Evolutionary conservation across 2,888 invertebrate species (phyloP).

Genomic region (Oligia strigilis): DNA sequence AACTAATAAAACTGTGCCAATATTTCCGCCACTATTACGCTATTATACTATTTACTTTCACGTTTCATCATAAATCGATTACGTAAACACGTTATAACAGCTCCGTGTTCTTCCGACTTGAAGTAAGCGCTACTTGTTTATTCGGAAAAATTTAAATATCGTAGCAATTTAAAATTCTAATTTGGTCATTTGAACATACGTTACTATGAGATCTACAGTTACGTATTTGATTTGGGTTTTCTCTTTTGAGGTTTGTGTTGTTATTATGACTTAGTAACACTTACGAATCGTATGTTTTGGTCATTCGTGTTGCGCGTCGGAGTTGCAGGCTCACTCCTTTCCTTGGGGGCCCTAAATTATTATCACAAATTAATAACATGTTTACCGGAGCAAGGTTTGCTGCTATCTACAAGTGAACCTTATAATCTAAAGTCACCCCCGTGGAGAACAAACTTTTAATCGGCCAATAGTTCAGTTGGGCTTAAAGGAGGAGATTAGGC

Average conservation of each 20-base stretch:
- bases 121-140: conserved; percentile 28
- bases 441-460: conserved; percentile 26
- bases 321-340: conserved; percentile 58
- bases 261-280: conserved; percentile 36
- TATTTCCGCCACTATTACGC: conserved; percentile 21
- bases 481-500: conserved; percentile 1
- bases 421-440: conserved; percentile 22
- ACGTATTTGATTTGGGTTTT: neutral
- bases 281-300: conserved; percentile 68
- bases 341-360: conserved; percentile 58
- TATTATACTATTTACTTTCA: conserved; percentile 9
- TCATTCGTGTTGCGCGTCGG: conserved; percentile 58
- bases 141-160: conserved; percentile 51
- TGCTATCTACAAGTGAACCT: conserved; percentile 16
- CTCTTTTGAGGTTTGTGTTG: neutral
- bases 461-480: conserved; percentile 36
- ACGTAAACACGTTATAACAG: conserved; percentile 31
- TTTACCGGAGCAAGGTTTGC: neutral
- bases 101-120: conserved; percentile 22
- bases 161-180: conserved; percentile 44
- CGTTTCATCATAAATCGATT: conserved; percentile 39
- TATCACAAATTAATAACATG: conserved; percentile 4
- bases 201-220: conserved; percentile 2
- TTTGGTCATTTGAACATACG: conserved; percentile 26
- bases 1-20: conserved; percentile 37